Conservation (phyloP, 2,113 vertebrate genomes). For the Nycticryphes semicollaris region DNA sequence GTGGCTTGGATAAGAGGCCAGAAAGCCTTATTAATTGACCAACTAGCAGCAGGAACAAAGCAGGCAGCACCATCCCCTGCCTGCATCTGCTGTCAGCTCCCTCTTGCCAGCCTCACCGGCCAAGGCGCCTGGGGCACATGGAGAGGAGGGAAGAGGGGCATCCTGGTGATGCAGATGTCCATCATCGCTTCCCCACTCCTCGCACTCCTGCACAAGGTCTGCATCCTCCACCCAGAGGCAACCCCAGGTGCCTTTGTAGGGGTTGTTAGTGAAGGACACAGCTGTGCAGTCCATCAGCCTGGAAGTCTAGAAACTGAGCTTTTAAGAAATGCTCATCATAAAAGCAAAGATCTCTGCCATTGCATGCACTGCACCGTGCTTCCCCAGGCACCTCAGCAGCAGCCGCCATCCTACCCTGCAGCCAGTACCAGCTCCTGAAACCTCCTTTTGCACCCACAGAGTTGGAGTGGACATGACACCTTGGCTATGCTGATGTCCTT, state of each 20-base stretch:
- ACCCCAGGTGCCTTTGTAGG: background rate
- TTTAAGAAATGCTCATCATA: background rate
- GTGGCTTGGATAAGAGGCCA: background rate
- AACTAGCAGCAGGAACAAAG: background rate
- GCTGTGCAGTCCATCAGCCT: background rate
- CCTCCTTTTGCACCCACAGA: background rate
- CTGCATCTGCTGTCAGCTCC: background rate
- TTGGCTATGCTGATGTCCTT: background rate
- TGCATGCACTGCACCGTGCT: fast-evolving
- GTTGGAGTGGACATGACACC: fast-evolving
- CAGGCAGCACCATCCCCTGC: background rate
- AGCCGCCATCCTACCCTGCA: background rate
- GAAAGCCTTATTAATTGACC: background rate
- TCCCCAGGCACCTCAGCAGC: background rate
- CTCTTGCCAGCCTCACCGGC: background rate
- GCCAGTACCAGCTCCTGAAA: background rate
- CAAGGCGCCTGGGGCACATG: fast-evolving
- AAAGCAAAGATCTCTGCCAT: background rate
- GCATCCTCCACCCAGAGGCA: background rate
- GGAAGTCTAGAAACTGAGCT: background rate
- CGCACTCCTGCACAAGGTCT: fast-evolving
- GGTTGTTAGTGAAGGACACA: background rate
- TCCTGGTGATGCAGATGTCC: fast-evolving
- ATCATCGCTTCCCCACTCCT: background rate
- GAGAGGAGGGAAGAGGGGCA: background rate